Evolutionary conservation across 2,888 invertebrate species (phyloP), one percentile per base, ranked within the genome.

Genomic region (Hyposoter didymator): DNA sequence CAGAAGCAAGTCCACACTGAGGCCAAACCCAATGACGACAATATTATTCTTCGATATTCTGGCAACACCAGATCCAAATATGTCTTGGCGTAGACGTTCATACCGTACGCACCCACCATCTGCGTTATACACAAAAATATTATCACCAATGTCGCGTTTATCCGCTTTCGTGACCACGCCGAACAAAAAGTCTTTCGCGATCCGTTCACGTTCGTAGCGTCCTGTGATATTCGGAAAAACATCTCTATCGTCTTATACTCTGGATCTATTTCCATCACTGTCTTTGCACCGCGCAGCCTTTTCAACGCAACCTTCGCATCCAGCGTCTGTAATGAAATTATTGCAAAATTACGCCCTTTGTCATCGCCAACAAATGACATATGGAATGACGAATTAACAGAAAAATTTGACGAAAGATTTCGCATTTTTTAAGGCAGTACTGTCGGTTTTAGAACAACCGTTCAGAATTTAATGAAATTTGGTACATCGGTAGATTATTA

Each of bases 241-340:
- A 76, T 45, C 35, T 87, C 85, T 55, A 90, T 87, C 7, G 86
- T 80, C 73, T 73, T 84, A 74, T 86, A 89, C 35, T 90, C 90
- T 0, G 82, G 52, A 7, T 90, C 89, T 7, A 90, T 75, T 10
- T 90, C 88, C 45, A 89, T 39, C 22, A 90, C 67, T 1, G 86
- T 70, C 1, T 39, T 43, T 0, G 72, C 73, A 35, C 88, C 87
- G 0, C 89, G 85, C 2, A 90, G 78, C 0, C 59, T 64, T 81
- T 88, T 90, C 43, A 90, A 70, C 5, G 88, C 76, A 6, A 88
- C 55, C 72, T 90, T 90, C 7, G 90, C 86, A 2, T 90, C 83
- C 12, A 90, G 47, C 2, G 86, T 87, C 90, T 90, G 80, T 1
- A 84, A 82, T 19, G 32, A 64, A n/a, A 45, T 49, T 35, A 49